phyloP scores from a whole-genome alignment of 2,888 invertebrate genomes.

The Hyles lineata region DNA sequence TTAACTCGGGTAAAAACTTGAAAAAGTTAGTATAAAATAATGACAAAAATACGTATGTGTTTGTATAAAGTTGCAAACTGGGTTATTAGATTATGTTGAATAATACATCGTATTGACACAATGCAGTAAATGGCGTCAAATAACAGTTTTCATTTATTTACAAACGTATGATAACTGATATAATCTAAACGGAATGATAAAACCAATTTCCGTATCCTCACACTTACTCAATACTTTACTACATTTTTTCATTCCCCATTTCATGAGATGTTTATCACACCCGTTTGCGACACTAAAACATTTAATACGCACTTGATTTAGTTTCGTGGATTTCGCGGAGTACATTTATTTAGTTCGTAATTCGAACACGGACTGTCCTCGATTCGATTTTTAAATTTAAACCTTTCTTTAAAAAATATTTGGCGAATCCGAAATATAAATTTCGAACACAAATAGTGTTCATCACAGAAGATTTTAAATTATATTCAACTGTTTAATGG shows the following conservation, averaged over 20 bases:
- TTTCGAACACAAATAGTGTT: no score
- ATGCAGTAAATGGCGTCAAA: conserved; percentile 20
- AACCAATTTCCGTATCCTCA: conserved; percentile 17
- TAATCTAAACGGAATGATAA: conserved; percentile 19
- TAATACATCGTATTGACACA: conserved; percentile 13
- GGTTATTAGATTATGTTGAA: conserved; percentile 16
- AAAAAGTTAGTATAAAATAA: conserved; percentile 5
- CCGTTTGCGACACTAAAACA: conserved; percentile 18
- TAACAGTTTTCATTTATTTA: conserved; percentile 11
- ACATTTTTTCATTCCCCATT: background rate
- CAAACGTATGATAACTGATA: conserved; percentile 19
- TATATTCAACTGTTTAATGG: background rate
- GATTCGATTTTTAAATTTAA: no score
- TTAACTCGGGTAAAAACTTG: background rate
- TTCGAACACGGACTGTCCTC: background rate
- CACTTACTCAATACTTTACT: conserved; percentile 18
- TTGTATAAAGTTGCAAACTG: background rate
- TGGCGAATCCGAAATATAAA: no score
- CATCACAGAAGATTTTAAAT: no score
- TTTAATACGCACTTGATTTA: background rate
- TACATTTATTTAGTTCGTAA: background rate
- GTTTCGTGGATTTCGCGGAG: conserved; percentile 1
- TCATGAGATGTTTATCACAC: conserved; percentile 6
- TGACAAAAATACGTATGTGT: conserved; percentile 4
- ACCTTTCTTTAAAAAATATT: no score